Base-by-base conservation (phyloP, 2,888 invertebrate species). In the Parthenolecanium corni region DNA sequence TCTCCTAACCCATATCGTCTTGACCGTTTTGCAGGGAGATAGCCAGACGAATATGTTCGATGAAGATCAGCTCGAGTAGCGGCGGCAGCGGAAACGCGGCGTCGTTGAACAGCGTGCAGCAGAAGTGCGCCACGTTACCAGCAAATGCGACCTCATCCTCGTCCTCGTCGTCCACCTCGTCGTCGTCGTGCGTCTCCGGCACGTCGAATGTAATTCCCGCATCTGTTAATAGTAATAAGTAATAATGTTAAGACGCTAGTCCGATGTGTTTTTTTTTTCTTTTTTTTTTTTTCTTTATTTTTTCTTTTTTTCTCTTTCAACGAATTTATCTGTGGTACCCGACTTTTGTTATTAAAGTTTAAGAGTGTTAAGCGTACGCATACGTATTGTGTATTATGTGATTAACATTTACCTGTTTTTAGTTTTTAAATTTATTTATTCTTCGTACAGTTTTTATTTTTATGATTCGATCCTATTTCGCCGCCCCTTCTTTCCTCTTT, bases 121-220 rank as follows among this genome's bases (percentile, higher is more conserved):
- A 88, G 78, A 83, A 89, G 76, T 89, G 89, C 72, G 88, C 89
- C 68, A 90, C 90, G 70, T 80, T 90, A 74, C 90, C 90, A 16
- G 68, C 70, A 2, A 70, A 69, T 53, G 65, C 66, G 2, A 62
- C 52, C 18, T 64, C 57, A 18, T 62, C 52, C 24, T 63, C 49
- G 14, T 66, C 57, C 5, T 53, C 49, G 11, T 31, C 49, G 11
- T 62, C 56, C 9, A 61, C 54, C 12, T 31, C 23, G 2, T 57
- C 57, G 44, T 65, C 65, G 11, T 46, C 62, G 9, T 58, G 58
- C 23, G 47, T 58, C 20, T 58, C 58, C 5, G 21, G 21, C 49
- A 21, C 49, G 5, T 49, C 49, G 11, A 49, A 49, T 21, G 18
- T 49, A 23, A 49, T 49, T 49, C 23, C 49, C 49, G 5, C 49